A percentile compares a stretch with the other conserved stretches of the same genome.
Evolutionary conservation across 2,113 vertebrate genomes (phyloP).

Genomic region (Theristicus caerulescens): DNA sequence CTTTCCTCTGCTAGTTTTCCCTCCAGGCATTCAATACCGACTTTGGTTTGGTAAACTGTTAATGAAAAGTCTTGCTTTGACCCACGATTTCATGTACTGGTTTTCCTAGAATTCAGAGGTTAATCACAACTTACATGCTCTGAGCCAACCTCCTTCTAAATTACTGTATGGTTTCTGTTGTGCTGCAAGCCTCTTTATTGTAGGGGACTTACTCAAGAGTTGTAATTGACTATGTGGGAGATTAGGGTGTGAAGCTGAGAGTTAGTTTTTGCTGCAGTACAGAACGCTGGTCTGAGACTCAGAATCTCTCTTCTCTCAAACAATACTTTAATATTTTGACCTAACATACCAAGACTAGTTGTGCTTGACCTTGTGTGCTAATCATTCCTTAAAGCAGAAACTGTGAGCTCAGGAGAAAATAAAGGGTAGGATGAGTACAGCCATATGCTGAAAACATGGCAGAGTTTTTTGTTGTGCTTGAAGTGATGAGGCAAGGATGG

Average conservation of each 20-base stretch:
- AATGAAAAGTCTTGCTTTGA: background rate
- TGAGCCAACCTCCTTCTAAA: background rate
- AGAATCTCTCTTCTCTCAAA: background rate
- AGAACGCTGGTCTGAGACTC: background rate
- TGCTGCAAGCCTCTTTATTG: background rate
- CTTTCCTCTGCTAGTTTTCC: background rate
- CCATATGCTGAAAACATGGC: background rate
- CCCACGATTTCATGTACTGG: background rate
- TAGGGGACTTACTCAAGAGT: background rate
- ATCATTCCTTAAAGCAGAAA: background rate
- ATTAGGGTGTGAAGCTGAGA: background rate
- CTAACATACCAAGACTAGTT: background rate
- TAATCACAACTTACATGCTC: background rate
- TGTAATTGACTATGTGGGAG: background rate
- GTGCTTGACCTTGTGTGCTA: background rate
- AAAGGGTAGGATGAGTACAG: background rate
- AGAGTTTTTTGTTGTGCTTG: background rate
- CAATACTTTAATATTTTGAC: background rate
- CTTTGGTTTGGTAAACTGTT: background rate
- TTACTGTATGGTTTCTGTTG: background rate
- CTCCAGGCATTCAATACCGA: background rate
- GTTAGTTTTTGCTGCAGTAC: background rate
- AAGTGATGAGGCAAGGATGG: background rate
- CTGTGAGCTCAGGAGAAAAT: background rate
- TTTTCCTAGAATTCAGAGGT: background rate